Evolutionary conservation across 2,113 vertebrate genomes (phyloP).

Genomic region (Sitta europaea): DNA sequence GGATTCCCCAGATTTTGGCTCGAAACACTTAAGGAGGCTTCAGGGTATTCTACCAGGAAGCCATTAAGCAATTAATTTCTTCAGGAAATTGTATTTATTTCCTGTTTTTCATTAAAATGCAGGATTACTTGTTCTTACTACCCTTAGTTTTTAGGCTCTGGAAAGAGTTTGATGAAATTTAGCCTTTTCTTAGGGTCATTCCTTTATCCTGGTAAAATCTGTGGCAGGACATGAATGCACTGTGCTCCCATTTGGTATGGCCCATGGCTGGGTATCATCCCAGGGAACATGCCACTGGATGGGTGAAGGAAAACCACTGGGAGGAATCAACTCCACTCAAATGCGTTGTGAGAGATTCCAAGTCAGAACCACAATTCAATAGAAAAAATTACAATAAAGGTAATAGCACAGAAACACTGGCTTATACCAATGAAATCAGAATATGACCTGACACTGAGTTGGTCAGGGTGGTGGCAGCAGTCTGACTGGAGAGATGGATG

Average conservation of each 20-base stretch:
- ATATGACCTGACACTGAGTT: rapidly evolving
- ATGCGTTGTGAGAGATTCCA: neutral
- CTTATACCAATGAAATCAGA: neutral
- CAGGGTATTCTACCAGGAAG: neutral
- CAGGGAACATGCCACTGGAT: rapidly evolving
- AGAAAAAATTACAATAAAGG: neutral
- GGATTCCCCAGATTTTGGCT: neutral
- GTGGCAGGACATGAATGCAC: rapidly evolving
- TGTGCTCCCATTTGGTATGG: rapidly evolving
- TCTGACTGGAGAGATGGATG: neutral
- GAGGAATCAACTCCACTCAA: neutral
- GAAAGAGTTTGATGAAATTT: neutral
- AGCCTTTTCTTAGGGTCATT: neutral
- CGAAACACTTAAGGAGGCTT: neutral
- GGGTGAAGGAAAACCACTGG: neutral
- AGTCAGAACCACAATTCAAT: neutral
- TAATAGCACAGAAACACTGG: neutral
- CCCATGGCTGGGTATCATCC: neutral
- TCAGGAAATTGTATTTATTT: neutral
- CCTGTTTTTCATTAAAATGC: neutral
- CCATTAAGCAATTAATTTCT: neutral
- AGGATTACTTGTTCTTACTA: neutral
- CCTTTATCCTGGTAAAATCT: neutral
- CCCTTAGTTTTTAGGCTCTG: neutral
- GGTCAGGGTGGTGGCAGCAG: neutral